phyloP scores from a whole-genome alignment of 2,888 invertebrate species.

The Nomada fucata region DNA sequence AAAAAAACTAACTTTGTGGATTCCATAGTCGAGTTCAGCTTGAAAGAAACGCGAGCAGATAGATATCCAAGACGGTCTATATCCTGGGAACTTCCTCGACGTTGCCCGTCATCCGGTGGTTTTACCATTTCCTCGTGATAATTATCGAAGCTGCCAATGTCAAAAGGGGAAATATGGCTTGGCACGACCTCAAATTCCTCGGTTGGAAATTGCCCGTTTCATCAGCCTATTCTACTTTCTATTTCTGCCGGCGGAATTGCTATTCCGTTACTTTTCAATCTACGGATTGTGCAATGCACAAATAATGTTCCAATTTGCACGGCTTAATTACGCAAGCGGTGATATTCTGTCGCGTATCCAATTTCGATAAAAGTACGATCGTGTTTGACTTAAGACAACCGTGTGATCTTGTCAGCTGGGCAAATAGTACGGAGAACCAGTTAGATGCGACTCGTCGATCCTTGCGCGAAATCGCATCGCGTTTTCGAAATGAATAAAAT shows the following conservation, averaged over 20 bases:
- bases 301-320: background rate
- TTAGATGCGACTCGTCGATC: background rate
- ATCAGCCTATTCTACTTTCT: background rate
- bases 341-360: background rate
- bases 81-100: conserved; percentile 53
- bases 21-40: conserved; percentile 18
- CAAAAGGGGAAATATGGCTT: conserved; percentile 23
- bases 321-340: conserved; percentile 5
- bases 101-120: conserved; percentile 24
- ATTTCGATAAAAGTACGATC: conserved; percentile 3
- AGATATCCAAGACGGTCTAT: conserved; percentile 8
- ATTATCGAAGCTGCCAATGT: conserved; percentile 55
- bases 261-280: background rate
- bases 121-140: conserved; percentile 57
- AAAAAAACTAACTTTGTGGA: conserved; percentile 21
- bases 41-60: conserved; percentile 27
- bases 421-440: conserved; percentile 1
- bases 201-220: conserved; percentile 12
- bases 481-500: too few relatives aligned
- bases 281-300: background rate
- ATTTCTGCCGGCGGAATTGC: background rate
- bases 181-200: conserved; percentile 36
- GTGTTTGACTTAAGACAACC: conserved; percentile 7
- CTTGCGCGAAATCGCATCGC: background rate
- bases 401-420: conserved; percentile 40